Percentiles rank a stretch among this genome's conserved stretches.
Evolutionary conservation across 2,888 invertebrate species (phyloP).

Genomic region (Lithophane semibrunnea): DNA sequence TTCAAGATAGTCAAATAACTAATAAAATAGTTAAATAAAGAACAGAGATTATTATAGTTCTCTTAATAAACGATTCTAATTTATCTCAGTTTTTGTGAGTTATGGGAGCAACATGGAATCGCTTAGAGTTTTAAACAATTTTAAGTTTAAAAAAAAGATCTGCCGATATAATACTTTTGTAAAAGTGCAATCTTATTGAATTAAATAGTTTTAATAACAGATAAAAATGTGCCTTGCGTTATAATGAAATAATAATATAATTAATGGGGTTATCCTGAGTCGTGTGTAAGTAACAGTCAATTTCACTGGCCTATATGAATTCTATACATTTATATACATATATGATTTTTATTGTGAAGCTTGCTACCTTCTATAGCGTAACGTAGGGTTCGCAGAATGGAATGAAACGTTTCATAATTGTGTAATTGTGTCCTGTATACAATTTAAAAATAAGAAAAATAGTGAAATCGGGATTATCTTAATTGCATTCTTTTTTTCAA

Average conservation of each 20-base stretch:
- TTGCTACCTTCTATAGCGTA: conserved; percentile 49
- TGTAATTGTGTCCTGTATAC: conserved; percentile 10
- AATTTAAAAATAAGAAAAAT: background rate
- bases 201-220: conserved; percentile 77
- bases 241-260: conserved; percentile 81
- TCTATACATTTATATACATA: conserved; percentile 81
- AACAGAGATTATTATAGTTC: conserved; percentile 25
- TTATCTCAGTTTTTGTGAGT: conserved; percentile 70
- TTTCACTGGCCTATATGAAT: conserved; percentile 86
- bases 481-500: background rate
- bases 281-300: conserved; percentile 87
- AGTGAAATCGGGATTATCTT: background rate
- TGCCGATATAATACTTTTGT: conserved; percentile 80
- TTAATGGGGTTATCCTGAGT: conserved; percentile 76
- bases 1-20: background rate
- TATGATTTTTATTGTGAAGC: conserved; percentile 72
- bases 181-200: conserved; percentile 80
- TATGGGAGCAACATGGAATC: conserved; percentile 70
- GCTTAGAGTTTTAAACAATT: conserved; percentile 70
- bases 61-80: conserved; percentile 48
- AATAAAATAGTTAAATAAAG: background rate
- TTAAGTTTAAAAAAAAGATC: conserved; percentile 82
- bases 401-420: background rate
- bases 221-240: conserved; percentile 88
- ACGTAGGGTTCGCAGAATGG: conserved; percentile 13